Conservation (phyloP, 2,113 vertebrate genomes). For the Cacatua alba region DNA sequence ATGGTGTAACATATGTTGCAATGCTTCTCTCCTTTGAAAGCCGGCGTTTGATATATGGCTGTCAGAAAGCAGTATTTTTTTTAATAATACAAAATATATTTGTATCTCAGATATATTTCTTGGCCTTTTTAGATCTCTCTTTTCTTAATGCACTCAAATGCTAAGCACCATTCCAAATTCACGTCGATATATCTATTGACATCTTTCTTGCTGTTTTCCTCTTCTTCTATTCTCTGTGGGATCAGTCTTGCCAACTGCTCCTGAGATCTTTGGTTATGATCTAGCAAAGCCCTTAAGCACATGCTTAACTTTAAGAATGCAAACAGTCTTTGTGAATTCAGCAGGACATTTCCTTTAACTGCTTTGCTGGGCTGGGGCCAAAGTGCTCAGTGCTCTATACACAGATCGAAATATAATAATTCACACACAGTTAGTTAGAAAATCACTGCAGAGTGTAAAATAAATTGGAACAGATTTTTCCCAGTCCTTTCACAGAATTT, state of each 20-base stretch:
- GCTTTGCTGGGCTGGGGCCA: constrained; percentile 46
- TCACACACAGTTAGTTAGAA: constrained; percentile 26
- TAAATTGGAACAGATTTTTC: constrained; percentile 59
- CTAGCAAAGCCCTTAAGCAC: constrained; percentile 68
- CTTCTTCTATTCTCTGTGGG: constrained; percentile 57
- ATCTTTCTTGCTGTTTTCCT: constrained; percentile 63
- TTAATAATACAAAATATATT: neutral
- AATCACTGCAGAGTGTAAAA: constrained; percentile 36
- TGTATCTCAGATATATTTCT: neutral
- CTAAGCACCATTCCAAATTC: constrained; percentile 61
- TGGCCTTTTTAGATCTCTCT: constrained; percentile 37
- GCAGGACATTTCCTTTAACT: constrained; percentile 62
- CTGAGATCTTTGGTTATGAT: constrained; percentile 66
- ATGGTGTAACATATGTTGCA: neutral
- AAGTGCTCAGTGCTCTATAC: constrained; percentile 1
- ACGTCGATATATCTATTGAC: constrained; percentile 59
- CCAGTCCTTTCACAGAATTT: constrained; percentile 14
- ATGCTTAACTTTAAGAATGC: constrained; percentile 63
- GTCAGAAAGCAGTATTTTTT: neutral
- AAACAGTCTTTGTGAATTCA: constrained; percentile 66
- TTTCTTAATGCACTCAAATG: constrained; percentile 26
- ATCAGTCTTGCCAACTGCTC: constrained; percentile 57
- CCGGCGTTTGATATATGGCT: neutral
- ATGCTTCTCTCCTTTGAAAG: constrained; percentile 3
- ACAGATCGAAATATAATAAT: constrained; percentile 58